Evolutionary conservation across 1,140 invertebrate genomes (phyloP).

Genomic region (Drosophila burlai): DNA sequence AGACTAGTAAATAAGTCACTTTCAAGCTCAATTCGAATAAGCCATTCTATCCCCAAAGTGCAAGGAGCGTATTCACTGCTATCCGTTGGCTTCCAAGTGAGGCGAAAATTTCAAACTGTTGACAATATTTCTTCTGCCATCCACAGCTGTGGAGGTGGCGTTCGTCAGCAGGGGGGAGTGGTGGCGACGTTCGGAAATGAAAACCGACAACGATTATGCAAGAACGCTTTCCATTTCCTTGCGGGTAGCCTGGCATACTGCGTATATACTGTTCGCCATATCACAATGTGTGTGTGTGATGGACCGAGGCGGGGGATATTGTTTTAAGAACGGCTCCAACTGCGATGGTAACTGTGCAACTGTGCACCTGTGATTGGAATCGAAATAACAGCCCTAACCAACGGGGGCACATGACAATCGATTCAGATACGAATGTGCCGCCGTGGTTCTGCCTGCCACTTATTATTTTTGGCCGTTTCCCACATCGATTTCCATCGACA

Average conservation of each 20-base stretch:
- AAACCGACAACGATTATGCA: conserved; percentile 76
- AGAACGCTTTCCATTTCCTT: conserved; percentile 37
- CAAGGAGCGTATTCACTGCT: not conserved
- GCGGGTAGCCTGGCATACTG: not conserved
- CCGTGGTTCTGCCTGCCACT: conserved; percentile 30
- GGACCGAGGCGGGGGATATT: conserved; percentile 40
- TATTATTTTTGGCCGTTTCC: conserved; percentile 42
- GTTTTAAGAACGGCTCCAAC: conserved; percentile 53
- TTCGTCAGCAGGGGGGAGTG: not conserved
- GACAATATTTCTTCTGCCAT: conserved; percentile 44
- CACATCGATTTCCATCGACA: conserved; percentile 7
- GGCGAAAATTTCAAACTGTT: conserved; percentile 52
- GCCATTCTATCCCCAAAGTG: conserved; percentile 6
- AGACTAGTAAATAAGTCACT: not conserved
- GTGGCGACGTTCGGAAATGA: conserved; percentile 57
- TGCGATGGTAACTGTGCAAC: conserved; percentile 6
- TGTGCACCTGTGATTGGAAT: conserved; percentile 49
- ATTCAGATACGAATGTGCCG: conserved; percentile 24
- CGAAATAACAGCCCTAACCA: conserved; percentile 28
- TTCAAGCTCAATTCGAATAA: not conserved
- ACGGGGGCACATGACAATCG: conserved; percentile 20
- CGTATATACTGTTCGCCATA: not conserved
- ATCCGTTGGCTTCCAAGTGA: conserved; percentile 25
- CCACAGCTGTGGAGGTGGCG: conserved; percentile 10
- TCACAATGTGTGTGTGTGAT: not conserved